Percentiles rank a stretch among this genome's conserved stretches.
These are phyloP conservation scores for Scalopus aquaticus DNA, from an alignment of 2,113 vertebrate genomes.

Conservation along the genomic window DNA sequence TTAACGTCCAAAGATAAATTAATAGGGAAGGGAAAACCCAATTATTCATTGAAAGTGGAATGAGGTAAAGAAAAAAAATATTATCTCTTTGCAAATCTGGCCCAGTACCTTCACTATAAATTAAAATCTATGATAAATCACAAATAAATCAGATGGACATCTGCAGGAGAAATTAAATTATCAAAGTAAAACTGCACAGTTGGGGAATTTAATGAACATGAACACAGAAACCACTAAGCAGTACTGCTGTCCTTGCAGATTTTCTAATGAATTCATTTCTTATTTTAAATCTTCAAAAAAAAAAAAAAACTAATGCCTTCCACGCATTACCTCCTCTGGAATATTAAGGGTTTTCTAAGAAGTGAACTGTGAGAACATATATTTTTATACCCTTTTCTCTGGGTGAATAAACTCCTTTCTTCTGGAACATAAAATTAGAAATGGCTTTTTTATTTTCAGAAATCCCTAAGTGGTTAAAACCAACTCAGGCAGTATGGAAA, in stretches of 20 bases:
- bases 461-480: conserved; percentile 16
- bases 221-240: conserved; percentile 28
- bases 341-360: conserved; percentile 20
- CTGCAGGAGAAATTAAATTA: conserved; percentile 59
- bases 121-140: conserved; percentile 63
- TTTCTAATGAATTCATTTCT: conserved; percentile 46
- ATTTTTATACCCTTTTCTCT: background rate
- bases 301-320: background rate
- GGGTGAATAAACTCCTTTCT: background rate
- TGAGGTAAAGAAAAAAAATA: background rate
- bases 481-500: background rate
- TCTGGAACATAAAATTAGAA: background rate
- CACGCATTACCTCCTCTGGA: conserved; percentile 27
- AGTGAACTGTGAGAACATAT: background rate
- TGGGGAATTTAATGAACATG: background rate
- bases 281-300: conserved; percentile 20
- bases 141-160: conserved; percentile 48
- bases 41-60: conserved; percentile 50
- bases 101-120: conserved; percentile 46
- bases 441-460: conserved; percentile 9
- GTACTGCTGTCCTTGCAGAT: conserved; percentile 31
- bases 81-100: conserved; percentile 45
- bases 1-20: conserved; percentile 44
- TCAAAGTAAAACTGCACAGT: conserved; percentile 45
- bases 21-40: conserved; percentile 28